A percentile compares a stretch with the other conserved stretches of the same genome.
Conservation (phyloP, 2,888 invertebrate genomes). For the Cerastoderma edule region DNA sequence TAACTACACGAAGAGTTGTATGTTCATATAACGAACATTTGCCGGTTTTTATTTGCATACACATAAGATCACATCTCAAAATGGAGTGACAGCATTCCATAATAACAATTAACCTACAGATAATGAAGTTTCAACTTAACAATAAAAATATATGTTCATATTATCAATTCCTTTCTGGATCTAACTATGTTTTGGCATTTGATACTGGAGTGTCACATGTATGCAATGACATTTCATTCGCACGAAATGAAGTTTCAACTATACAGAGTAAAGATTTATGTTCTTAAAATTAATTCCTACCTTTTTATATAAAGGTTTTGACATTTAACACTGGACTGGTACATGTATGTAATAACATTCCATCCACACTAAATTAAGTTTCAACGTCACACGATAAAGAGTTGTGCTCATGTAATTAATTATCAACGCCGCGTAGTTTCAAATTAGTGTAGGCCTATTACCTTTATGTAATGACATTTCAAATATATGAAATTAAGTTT, state of each 20-base stretch:
- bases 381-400: no score
- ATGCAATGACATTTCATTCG: not conserved
- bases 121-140: constrained; percentile 1
- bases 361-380: no score
- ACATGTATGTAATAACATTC: no score
- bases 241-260: not conserved
- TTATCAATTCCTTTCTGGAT: not conserved
- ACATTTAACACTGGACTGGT: no score
- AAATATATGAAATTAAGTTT: not conserved
- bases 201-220: not conserved
- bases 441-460: not conserved
- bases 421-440: no score
- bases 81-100: not conserved
- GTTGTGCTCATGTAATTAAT: no score
- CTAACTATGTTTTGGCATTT: not conserved
- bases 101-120: not conserved
- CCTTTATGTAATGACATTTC: not conserved
- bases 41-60: no score
- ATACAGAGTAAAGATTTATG: not conserved
- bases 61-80: no score
- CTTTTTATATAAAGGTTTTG: no score
- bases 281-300: not conserved
- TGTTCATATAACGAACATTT: no score
- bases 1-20: no score
- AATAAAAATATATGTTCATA: not conserved